Evolutionary conservation across 2,797 vertebrate species (phyloP).

Genomic region (Lagocephalus sceleratus): DNA sequence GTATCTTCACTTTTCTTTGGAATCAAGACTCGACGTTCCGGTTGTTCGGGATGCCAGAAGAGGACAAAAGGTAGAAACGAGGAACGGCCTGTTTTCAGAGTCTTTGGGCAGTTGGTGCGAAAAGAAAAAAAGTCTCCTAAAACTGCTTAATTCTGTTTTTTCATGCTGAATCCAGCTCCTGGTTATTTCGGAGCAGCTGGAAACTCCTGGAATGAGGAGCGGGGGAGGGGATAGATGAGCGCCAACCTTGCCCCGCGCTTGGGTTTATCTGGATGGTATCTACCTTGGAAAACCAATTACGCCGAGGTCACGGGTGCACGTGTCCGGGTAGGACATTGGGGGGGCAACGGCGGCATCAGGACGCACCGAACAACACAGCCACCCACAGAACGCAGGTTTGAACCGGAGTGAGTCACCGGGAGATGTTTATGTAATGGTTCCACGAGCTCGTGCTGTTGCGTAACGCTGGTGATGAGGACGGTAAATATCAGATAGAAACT

Average conservation of each 20-base stretch:
- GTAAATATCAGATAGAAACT: constrained; percentile 40
- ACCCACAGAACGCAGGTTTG: constrained; percentile 48
- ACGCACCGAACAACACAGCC: constrained; percentile 30
- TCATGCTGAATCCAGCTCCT: too few species aligned
- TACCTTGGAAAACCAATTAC: constrained; percentile 36
- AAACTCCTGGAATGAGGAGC: not conserved
- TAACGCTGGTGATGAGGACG: constrained; percentile 38
- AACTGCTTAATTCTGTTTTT: not conserved
- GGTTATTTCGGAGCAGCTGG: constrained; percentile 1
- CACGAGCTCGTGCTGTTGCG: constrained; percentile 36
- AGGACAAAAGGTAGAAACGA: too few species aligned
- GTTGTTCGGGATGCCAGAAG: too few species aligned
- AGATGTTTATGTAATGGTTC: constrained; percentile 61
- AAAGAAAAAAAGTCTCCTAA: too few species aligned
- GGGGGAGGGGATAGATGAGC: not conserved
- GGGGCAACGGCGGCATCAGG: constrained; percentile 43
- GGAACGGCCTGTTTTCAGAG: too few species aligned
- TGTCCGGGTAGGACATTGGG: too few species aligned
- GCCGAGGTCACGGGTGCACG: constrained; percentile 17
- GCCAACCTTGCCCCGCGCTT: constrained; percentile 23
- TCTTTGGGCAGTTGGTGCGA: too few species aligned
- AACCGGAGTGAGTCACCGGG: constrained; percentile 54
- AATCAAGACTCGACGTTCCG: too few species aligned
- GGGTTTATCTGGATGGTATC: constrained; percentile 11
- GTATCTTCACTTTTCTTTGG: too few species aligned